Conservation (phyloP, 2,888 invertebrate species). For the Linhomoeus sp. region DNA sequence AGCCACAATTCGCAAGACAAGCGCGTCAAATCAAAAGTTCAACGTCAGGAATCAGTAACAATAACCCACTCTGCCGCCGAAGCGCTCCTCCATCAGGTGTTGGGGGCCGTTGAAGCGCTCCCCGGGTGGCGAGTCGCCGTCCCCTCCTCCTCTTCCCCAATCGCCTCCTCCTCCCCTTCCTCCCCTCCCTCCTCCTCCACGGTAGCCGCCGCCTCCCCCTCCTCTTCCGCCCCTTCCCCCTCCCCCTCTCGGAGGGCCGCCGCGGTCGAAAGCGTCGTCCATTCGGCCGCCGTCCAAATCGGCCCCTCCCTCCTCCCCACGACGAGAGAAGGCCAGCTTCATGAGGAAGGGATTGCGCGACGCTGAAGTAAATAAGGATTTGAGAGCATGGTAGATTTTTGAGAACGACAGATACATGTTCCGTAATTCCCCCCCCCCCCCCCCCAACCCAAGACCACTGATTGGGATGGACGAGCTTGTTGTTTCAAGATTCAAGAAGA, state of each 20-base stretch:
- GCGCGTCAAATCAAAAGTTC: too few species aligned
- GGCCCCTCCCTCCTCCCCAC: not conserved
- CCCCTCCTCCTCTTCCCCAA: not conserved
- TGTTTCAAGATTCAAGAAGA: not conserved
- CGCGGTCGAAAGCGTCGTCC: not conserved
- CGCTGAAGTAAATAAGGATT: too few species aligned
- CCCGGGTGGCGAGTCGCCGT: too few species aligned
- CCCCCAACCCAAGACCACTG: too few species aligned
- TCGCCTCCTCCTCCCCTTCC: not conserved
- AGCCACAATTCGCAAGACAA: too few species aligned
- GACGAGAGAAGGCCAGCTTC: constrained; percentile 63
- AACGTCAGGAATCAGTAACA: too few species aligned
- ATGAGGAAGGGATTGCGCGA: constrained; percentile 93
- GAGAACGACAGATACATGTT: too few species aligned
- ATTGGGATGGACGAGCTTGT: not conserved
- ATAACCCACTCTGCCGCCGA: constrained; percentile 54
- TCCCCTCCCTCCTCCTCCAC: not conserved
- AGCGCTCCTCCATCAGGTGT: constrained; percentile 89
- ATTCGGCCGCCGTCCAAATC: not conserved
- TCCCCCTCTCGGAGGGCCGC: not conserved
- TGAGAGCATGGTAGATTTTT: too few species aligned
- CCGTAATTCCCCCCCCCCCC: too few species aligned
- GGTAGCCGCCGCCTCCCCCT: not conserved
- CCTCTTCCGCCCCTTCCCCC: not conserved
- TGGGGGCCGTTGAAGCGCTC: constrained; percentile 54